These are phyloP conservation scores for Gari tellinella DNA, from an alignment of 2,888 invertebrate genomes.

Conservation along the genomic window DNA sequence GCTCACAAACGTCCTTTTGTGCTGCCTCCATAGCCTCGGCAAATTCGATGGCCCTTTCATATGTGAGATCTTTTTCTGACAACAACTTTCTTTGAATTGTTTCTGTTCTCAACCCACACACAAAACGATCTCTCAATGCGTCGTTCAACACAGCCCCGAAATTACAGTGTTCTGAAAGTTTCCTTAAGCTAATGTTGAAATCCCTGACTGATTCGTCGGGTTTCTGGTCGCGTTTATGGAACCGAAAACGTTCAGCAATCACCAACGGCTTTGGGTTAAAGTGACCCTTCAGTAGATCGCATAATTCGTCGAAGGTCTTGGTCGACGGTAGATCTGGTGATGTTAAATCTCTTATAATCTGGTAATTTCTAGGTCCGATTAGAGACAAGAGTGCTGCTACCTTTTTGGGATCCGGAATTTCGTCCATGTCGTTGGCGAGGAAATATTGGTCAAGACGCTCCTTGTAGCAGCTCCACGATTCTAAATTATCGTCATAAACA, in stretches of 20 bases:
- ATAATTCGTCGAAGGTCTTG: slow-evolving; percentile 37
- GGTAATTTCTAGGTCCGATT: slow-evolving; percentile 49
- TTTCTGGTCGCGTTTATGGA: slow-evolving; percentile 50
- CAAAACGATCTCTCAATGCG: slow-evolving; percentile 50
- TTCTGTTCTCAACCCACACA: slow-evolving; percentile 46
- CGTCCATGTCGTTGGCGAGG: slow-evolving; percentile 10
- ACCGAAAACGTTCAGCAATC: slow-evolving; percentile 53
- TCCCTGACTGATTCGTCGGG: slow-evolving; percentile 35
- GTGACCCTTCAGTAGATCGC: slow-evolving; percentile 30
- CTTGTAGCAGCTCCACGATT: slow-evolving; percentile 26
- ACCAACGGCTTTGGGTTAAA: slow-evolving; percentile 44
- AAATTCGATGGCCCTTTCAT: slow-evolving; percentile 35
- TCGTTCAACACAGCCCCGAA: slow-evolving; percentile 50
- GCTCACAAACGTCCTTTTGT: slow-evolving; percentile 33
- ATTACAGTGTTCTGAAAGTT: slow-evolving; percentile 43
- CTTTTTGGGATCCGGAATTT: slow-evolving; percentile 20
- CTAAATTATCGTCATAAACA: background rate
- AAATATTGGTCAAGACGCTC: slow-evolving; percentile 30
- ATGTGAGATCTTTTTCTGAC: slow-evolving; percentile 31
- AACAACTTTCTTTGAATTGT: slow-evolving; percentile 47
- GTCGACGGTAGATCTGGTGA: slow-evolving; percentile 43
- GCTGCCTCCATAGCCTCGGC: slow-evolving; percentile 47
- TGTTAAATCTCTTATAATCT: slow-evolving; percentile 25
- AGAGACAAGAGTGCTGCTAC: slow-evolving; percentile 46
- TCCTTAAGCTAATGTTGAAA: slow-evolving; percentile 44